Evolutionary conservation across 2,113 vertebrate genomes (phyloP).

Genomic region (Calonectris borealis): DNA sequence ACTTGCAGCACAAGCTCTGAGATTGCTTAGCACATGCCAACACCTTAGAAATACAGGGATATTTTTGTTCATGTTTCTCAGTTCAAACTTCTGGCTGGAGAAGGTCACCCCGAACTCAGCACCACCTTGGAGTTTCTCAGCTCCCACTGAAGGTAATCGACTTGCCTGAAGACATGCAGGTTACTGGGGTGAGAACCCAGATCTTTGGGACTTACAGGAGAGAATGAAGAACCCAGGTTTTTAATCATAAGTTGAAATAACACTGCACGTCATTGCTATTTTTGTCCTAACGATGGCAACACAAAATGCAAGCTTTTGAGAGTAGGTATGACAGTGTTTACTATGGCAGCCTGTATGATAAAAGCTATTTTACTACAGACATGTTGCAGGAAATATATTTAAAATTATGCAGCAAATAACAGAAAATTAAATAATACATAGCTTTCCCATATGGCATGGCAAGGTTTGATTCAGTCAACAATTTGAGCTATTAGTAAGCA

Average conservation of each 20-base stretch:
- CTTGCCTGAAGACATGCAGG: fast-evolving
- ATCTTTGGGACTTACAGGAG: not conserved
- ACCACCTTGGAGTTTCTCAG: not conserved
- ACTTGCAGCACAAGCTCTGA: not conserved
- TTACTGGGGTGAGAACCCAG: not conserved
- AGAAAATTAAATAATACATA: not conserved
- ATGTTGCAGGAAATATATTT: not conserved
- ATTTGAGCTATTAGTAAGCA: not conserved
- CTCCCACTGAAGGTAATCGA: not conserved
- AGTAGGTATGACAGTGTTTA: not conserved
- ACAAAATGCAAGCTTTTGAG: not conserved
- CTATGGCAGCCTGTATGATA: not conserved
- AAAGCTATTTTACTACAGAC: not conserved
- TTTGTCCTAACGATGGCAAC: not conserved
- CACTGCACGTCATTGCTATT: not conserved
- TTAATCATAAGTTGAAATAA: not conserved
- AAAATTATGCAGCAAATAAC: not conserved
- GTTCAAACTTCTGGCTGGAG: not conserved
- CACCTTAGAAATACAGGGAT: not conserved
- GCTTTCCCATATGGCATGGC: not conserved
- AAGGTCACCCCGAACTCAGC: not conserved
- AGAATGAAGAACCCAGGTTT: not conserved
- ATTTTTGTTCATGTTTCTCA: not conserved
- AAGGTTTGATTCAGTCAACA: not conserved
- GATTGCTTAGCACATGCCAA: not conserved